Conservation (phyloP, 2,797 vertebrate species). For the Argyrosomus regius region DNA sequence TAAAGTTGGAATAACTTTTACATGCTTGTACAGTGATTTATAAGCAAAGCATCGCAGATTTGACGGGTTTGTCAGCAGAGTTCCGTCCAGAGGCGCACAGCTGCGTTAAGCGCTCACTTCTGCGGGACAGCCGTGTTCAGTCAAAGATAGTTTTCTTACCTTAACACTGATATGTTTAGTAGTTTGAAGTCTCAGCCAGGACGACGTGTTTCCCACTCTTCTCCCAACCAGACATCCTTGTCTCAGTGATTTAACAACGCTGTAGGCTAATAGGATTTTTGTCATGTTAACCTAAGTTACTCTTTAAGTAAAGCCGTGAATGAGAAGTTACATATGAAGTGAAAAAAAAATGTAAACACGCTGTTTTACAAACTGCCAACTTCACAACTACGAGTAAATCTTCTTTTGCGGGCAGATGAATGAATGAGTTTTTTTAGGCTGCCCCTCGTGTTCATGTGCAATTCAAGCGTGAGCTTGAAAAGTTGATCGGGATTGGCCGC, state of each 20-base stretch:
- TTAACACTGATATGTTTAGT: constrained; percentile 86
- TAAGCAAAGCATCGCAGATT: rapidly evolving
- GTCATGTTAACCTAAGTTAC: constrained; percentile 83
- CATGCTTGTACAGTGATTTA: rapidly evolving
- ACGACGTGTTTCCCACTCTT: constrained; percentile 57
- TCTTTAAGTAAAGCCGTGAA: constrained; percentile 4
- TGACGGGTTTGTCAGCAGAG: rapidly evolving
- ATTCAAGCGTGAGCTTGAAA: neutral
- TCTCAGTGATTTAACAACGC: constrained; percentile 86
- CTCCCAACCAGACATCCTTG: constrained; percentile 77
- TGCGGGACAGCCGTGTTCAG: neutral
- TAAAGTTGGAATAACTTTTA: rapidly evolving
- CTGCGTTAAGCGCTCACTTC: neutral
- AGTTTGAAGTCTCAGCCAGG: constrained; percentile 77
- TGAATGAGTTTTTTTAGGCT: neutral
- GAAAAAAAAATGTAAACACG: neutral
- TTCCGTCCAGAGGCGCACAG: neutral
- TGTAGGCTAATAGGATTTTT: constrained; percentile 89
- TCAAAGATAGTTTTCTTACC: constrained; percentile 83
- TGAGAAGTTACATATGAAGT: neutral
- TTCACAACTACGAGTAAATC: neutral
- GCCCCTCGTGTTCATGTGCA: constrained; percentile 25
- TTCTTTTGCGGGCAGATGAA: neutral
- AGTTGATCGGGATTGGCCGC: constrained; percentile 37
- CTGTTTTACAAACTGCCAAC: neutral